Conservation (phyloP, 2,888 invertebrate genomes). For the Coleophora flavipennella region DNA sequence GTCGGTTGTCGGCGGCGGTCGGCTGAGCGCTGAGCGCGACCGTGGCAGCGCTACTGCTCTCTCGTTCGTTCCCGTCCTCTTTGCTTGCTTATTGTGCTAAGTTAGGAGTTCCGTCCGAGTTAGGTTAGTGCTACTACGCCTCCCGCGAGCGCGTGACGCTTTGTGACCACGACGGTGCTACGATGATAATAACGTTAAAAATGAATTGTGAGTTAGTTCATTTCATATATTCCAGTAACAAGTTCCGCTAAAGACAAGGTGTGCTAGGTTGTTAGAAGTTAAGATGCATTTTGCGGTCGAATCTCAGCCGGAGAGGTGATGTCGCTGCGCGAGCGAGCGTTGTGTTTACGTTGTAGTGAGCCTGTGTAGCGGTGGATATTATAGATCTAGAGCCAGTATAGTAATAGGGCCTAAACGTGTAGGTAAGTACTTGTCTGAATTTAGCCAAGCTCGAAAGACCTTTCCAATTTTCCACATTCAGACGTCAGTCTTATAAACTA, state of each 20-base stretch:
- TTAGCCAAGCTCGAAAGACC: no score
- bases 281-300: slow-evolving; percentile 20
- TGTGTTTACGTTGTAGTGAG: slow-evolving; percentile 47
- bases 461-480: no score
- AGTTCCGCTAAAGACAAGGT: slow-evolving; percentile 26
- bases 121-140: slow-evolving; percentile 50
- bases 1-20: no score
- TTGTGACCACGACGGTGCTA: slow-evolving; percentile 19
- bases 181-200: slow-evolving; percentile 27
- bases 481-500: no score
- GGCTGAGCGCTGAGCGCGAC: slow-evolving; percentile 2
- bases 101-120: no score
- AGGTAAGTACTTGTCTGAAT: no score
- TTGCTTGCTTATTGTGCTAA: slow-evolving; percentile 41
- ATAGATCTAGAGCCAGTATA: no score
- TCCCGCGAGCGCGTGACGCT: slow-evolving; percentile 46
- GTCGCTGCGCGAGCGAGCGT: slow-evolving; percentile 3
- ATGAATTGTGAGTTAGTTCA: slow-evolving; percentile 37
- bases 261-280: slow-evolving; percentile 7
- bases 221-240: slow-evolving; percentile 28
- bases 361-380: slow-evolving; percentile 9
- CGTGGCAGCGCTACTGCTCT: slow-evolving; percentile 31
- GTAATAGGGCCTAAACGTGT: no score
- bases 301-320: slow-evolving; percentile 19
- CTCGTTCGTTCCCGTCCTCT: slow-evolving; percentile 42